Percentiles rank a stretch among this genome's conserved stretches.
Evolutionary conservation across 2,797 vertebrate genomes (phyloP).

Genomic region (Toxotes lorentzi): DNA sequence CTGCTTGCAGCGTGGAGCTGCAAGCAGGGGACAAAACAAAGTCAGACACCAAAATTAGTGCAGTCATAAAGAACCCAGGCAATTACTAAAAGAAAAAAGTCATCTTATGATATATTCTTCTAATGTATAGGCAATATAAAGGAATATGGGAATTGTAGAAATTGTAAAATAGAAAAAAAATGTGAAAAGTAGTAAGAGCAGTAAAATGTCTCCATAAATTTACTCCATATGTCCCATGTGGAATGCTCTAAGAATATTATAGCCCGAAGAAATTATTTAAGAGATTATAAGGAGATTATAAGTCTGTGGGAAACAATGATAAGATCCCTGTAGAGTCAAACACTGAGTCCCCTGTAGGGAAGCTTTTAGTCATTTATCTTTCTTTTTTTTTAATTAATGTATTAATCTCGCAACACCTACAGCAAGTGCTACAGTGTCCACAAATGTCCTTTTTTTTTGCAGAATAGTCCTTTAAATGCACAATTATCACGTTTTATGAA

Average conservation of each 20-base stretch:
- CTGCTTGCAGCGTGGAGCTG: constrained; percentile 38
- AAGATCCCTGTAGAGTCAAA: neutral
- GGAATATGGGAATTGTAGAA: neutral
- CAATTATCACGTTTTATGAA: neutral
- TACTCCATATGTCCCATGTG: neutral
- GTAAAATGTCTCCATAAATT: neutral
- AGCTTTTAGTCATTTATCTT: neutral
- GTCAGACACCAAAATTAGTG: constrained; percentile 59
- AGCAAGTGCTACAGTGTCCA: neutral
- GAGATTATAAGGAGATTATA: constrained; percentile 14
- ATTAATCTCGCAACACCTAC: neutral
- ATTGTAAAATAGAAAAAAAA: neutral
- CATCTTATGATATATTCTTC: neutral
- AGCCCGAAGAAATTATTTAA: neutral
- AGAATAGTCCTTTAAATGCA: constrained; percentile 5
- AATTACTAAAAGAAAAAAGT: neutral
- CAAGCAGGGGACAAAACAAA: constrained; percentile 64
- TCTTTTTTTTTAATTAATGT: neutral
- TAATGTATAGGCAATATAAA: neutral
- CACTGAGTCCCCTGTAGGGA: neutral
- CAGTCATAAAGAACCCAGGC: constrained; percentile 1
- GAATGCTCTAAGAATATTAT: neutral
- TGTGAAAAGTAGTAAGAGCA: too few species aligned
- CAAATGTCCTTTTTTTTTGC: neutral
- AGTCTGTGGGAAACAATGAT: neutral